Conservation (phyloP, 2,797 vertebrate genomes). For the Hydrolagus colliei region DNA sequence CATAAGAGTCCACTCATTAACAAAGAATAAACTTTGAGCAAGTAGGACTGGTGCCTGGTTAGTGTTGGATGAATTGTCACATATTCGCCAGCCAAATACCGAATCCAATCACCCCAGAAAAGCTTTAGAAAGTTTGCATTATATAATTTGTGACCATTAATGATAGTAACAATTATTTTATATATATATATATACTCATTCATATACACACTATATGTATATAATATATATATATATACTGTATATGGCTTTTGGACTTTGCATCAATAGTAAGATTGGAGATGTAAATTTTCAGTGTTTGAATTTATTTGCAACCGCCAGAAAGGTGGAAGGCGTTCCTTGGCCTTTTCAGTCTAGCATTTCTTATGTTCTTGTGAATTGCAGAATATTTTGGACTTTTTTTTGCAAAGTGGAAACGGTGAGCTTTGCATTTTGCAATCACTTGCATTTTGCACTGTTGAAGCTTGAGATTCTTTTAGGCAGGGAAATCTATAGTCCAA, state of each 20-base stretch:
- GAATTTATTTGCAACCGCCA: too few species aligned
- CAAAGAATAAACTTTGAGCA: constrained; percentile 18
- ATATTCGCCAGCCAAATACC: constrained; percentile 22
- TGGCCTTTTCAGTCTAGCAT: too few species aligned
- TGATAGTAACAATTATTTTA: background rate
- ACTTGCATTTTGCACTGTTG: too few species aligned
- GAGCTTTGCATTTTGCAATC: too few species aligned
- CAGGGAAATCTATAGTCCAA: background rate
- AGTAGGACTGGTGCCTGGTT: constrained; percentile 9
- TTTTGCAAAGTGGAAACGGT: too few species aligned
- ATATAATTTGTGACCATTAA: constrained; percentile 1
- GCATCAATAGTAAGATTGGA: background rate
- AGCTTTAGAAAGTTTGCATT: background rate
- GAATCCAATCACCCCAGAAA: constrained; percentile 9
- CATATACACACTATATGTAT: too few species aligned
- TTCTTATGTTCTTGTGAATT: too few species aligned
- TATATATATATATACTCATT: background rate
- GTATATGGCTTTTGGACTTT: background rate
- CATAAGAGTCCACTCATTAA: constrained; percentile 3
- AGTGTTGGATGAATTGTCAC: constrained; percentile 18
- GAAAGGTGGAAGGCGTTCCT: too few species aligned
- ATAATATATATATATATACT: too few species aligned
- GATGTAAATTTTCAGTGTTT: background rate
- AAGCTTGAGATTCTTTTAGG: background rate
- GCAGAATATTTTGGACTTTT: too few species aligned